phyloP scores from a whole-genome alignment of 1,140 invertebrate species.

The Papilio machaon region DNA sequence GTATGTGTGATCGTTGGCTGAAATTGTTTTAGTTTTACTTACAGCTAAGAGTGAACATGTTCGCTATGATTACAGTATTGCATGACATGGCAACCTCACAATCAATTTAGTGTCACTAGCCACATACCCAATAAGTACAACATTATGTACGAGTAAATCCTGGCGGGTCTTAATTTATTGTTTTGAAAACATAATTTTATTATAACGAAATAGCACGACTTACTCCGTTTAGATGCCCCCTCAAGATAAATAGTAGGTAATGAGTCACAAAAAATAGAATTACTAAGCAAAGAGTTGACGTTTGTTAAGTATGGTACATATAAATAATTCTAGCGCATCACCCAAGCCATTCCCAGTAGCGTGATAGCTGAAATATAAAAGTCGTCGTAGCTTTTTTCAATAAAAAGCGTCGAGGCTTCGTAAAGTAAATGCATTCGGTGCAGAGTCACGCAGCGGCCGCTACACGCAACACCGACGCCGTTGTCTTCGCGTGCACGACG shows the following conservation, averaged over 20 bases:
- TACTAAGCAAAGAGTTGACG: neutral
- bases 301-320: neutral
- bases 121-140: neutral
- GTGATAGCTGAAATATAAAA: constrained; percentile 46
- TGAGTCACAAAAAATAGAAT: neutral
- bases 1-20: neutral
- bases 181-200: no score
- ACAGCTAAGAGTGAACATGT: constrained; percentile 3
- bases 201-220: no score
- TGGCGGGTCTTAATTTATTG: no score
- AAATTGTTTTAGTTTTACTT: constrained; percentile 1
- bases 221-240: neutral
- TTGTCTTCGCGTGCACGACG: constrained; percentile 44
- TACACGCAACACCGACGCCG: constrained; percentile 47
- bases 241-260: neutral
- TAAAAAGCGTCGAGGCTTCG: constrained; percentile 50
- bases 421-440: constrained; percentile 51
- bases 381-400: constrained; percentile 36
- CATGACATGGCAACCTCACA: constrained; percentile 12
- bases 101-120: neutral
- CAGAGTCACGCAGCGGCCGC: constrained; percentile 45
- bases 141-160: neutral
- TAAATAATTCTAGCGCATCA: constrained; percentile 18
- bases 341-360: constrained; percentile 37
- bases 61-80: constrained; percentile 27